phyloP scores from a whole-genome alignment of 2,888 invertebrate genomes.

The Mylabris sibirica region DNA sequence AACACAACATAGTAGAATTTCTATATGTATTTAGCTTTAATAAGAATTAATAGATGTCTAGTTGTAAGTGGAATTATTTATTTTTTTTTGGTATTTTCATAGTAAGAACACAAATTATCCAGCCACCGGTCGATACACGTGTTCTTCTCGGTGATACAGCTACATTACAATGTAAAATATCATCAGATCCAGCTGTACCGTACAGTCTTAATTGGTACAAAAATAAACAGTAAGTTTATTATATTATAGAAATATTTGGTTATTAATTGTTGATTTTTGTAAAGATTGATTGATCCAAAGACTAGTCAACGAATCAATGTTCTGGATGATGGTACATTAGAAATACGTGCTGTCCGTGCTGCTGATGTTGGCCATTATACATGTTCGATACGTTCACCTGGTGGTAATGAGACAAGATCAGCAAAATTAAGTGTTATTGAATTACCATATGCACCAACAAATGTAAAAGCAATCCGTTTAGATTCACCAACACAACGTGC shows the following conservation, averaged over 20 bases:
- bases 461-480: constrained; percentile 77
- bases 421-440: constrained; percentile 91
- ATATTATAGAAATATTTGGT: not conserved
- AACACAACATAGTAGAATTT: constrained; percentile 11
- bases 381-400: constrained; percentile 87
- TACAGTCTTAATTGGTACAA: constrained; percentile 90
- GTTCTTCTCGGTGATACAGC: constrained; percentile 93
- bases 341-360: constrained; percentile 87
- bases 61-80: constrained; percentile 37
- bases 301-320: constrained; percentile 77
- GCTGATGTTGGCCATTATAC: constrained; percentile 94
- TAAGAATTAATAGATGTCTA: not conserved
- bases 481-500: constrained; percentile 74
- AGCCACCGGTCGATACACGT: constrained; percentile 90
- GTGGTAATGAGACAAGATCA: constrained; percentile 90
- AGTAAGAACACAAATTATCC: constrained; percentile 93
- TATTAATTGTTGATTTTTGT: not conserved
- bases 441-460: constrained; percentile 91
- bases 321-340: constrained; percentile 82
- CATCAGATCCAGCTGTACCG: constrained; percentile 87
- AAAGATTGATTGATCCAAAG: constrained; percentile 67
- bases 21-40: constrained; percentile 10
- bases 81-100: constrained; percentile 43
- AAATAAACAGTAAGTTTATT: constrained; percentile 75
- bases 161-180: constrained; percentile 92